These are phyloP conservation scores for Diloba caeruleocephala DNA, from an alignment of 2,888 invertebrate species.

Conservation along the genomic window DNA sequence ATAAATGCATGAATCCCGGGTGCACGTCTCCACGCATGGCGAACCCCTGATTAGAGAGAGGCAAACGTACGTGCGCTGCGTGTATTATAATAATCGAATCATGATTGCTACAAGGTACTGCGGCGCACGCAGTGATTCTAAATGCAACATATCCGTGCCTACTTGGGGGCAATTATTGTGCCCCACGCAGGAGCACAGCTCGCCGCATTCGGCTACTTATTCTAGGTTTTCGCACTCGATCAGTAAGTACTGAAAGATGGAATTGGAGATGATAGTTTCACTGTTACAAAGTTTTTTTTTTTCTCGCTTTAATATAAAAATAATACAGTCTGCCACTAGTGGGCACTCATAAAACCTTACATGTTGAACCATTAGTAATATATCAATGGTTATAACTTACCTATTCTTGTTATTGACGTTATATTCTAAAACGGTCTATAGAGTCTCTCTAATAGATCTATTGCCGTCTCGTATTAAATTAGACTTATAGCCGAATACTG, in stretches of 20 bases:
- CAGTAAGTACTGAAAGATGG: conserved; percentile 16
- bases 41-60: conserved; percentile 70
- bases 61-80: conserved; percentile 67
- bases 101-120: conserved; percentile 70
- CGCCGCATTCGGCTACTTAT: conserved; percentile 64
- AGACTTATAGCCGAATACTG: no score
- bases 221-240: conserved; percentile 77
- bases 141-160: conserved; percentile 65
- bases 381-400: no score
- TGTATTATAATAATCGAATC: conserved; percentile 80
- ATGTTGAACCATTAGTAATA: no score
- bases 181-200: conserved; percentile 60
- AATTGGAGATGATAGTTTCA: conserved; percentile 17
- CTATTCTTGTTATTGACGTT: no score
- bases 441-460: no score
- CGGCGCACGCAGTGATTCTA: conserved; percentile 61
- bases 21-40: conserved; percentile 61
- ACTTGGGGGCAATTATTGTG: conserved; percentile 73
- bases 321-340: no score
- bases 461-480: no score
- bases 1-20: conserved; percentile 66
- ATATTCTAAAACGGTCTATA: no score
- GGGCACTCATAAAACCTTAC: no score
- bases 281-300: conserved; percentile 19
- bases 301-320: neutral